A percentile compares a stretch with the other conserved stretches of the same genome.
Evolutionary conservation across 2,888 invertebrate species (phyloP).

Genomic region (Tricholauxania praeusta): DNA sequence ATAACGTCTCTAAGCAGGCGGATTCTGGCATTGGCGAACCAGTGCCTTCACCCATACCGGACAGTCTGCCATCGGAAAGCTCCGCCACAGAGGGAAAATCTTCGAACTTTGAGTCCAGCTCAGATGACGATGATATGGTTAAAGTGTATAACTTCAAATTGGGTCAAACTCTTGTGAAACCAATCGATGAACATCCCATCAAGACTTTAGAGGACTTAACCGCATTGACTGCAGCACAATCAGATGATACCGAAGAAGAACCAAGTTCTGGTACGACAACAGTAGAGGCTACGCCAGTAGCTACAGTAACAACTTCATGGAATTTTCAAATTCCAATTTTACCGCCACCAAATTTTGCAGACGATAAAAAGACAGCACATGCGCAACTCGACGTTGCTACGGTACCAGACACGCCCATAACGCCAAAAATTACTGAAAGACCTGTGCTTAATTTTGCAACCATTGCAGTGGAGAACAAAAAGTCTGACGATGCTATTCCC

Average conservation of each 20-base stretch:
- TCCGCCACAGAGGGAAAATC: conserved; percentile 51
- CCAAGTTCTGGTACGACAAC: conserved; percentile 37
- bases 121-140: conserved; percentile 65
- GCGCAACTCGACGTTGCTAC: conserved; percentile 12
- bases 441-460: conserved; percentile 48
- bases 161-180: conserved; percentile 61
- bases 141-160: conserved; percentile 67
- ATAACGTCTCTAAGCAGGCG: conserved; percentile 61
- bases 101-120: conserved; percentile 61
- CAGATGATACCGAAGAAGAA: conserved; percentile 42
- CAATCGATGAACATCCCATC: conserved; percentile 45
- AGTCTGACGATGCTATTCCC: neutral
- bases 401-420: conserved; percentile 49
- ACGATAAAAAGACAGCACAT: conserved; percentile 44
- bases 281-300: conserved; percentile 30
- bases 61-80: conserved; percentile 49
- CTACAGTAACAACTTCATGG: conserved; percentile 55
- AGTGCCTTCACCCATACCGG: conserved; percentile 57
- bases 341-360: conserved; percentile 65
- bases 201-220: conserved; percentile 49
- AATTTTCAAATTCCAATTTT: conserved; percentile 64
- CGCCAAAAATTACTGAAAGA: conserved; percentile 50
- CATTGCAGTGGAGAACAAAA: conserved; percentile 32
- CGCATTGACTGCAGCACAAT: conserved; percentile 30
- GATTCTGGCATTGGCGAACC: conserved; percentile 64